Evolutionary conservation across 2,888 invertebrate genomes (phyloP).

Genomic region (Phyllotreta striolata): DNA sequence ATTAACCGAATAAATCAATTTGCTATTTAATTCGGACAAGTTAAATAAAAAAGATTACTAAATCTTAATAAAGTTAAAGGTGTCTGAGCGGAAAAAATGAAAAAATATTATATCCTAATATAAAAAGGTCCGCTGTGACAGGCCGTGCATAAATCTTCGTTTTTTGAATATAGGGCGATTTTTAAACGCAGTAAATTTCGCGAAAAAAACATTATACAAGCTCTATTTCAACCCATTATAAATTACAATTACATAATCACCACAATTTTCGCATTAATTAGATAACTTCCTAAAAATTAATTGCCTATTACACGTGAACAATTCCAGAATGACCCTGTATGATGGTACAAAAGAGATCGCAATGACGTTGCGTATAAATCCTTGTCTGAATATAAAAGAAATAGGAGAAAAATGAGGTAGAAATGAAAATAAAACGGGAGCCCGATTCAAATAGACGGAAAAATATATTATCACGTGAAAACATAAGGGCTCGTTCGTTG

Average conservation of each 20-base stretch:
- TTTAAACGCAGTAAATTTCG: not conserved
- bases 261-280: no score
- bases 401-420: conserved; percentile 61
- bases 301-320: not conserved
- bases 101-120: conserved; percentile 62
- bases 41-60: conserved; percentile 53
- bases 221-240: no score
- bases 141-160: conserved; percentile 61
- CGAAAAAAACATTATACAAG: not conserved
- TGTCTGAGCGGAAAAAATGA: conserved; percentile 50
- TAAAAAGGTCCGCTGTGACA: conserved; percentile 57
- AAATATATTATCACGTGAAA: conserved; percentile 58
- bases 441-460: conserved; percentile 59
- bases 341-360: conserved; percentile 42
- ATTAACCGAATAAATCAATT: conserved; percentile 48
- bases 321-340: conserved; percentile 9
- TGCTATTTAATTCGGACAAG: conserved; percentile 47
- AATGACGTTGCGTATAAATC: conserved; percentile 61
- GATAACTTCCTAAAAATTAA: no score
- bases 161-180: conserved; percentile 51
- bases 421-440: conserved; percentile 61
- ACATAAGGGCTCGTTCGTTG: conserved; percentile 51
- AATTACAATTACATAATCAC: no score
- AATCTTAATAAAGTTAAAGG: conserved; percentile 55
- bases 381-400: conserved; percentile 60